Base-by-base conservation (phyloP, 2,113 vertebrate genomes). In the Rhinichthys klamathensis region DNA sequence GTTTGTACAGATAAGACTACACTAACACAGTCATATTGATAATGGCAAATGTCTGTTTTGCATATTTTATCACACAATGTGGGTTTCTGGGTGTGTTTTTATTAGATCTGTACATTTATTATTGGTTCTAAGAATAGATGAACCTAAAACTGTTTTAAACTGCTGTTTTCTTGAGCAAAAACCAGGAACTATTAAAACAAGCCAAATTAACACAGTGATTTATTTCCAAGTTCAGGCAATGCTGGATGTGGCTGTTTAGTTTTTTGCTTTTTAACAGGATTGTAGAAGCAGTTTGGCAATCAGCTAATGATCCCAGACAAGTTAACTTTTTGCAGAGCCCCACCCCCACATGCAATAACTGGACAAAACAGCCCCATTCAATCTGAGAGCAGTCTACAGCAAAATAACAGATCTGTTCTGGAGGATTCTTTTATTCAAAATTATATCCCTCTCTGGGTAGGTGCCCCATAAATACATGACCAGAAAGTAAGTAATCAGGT, bases 401-500 rank as follows among this genome's bases (percentile, higher is more conserved):
- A 0, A 63, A 80, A 80, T 80, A 80, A 80, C 6, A 80, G 13
- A 56, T 32, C 15, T 51, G 8, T 76, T 56, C 74, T 51, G 16
- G 27, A 10, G 46, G 15, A 15, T 38, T 60, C 9, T 60, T 25
- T 79, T 18, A 16, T 38, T 78, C 21, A n/a, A 16, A 60, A 60
- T 79, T 2, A 8, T 41, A 60, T 79, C 35, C 23, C 54, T 79
- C 4, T 60, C 56, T 60, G 21, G 54, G 51, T 2, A 27, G 38
- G 58, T 63, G 35, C 8, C 2, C 58, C 58, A 44, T 80, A 80
- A 44, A 18, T 60, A 41, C 32, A 80, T 13, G n/a, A 27, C 23
- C 23, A 27, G 13, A 80, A 80, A 61, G n/a, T 63, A 61, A 63
- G 70, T 73, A 73, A 73, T 61, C 56, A 80, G 60, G 4, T 58